Base-by-base conservation (phyloP, 53 echinoderm and acorn worm genomes). In the Pentamera pediparva region DNA sequence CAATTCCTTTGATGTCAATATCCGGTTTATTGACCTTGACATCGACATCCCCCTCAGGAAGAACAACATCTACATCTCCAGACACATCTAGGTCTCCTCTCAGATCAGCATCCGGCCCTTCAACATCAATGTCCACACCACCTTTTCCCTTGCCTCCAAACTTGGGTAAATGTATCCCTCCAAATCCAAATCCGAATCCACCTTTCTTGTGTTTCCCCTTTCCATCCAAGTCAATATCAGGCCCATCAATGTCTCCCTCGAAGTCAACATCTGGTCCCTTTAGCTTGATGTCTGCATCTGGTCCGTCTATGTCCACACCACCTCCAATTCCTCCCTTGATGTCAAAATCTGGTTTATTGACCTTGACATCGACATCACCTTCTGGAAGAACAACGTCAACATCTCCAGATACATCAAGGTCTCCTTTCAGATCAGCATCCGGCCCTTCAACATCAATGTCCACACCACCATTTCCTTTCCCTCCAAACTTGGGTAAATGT, bases 141-240 rank as follows among this genome's bases (percentile, higher is more conserved):
- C 65, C 79, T 51, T 75, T 65, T 3, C 62, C 39, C 25, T 52
- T 59, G 13, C 62, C 62, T 18, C 75, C 77, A 61, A 62, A 76
- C 18, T 38, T 63, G 18, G 63, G 63, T 12, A 63, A 37, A 6
- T 63, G 63, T 8, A 45, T 45, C 47, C 47, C 47, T 45, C 65
- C 65, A 58, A 87, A 77, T 64, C 79, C 75, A 58, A 87, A 83
- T 35, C 82, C 82, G 72, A 86, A 81, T 18, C 83, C 83, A 41
- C 76, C 76, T 76, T 82, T 82, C 38, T 82, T 82, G 39, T 54
- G 65, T 32, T 62, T 82, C 27, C 75, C 45, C 58, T 74, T 76
- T 1, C 28, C 43, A 43, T 69, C 43, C 28, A 69, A 18, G 49
- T 69, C 69, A 43, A 39, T 27, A 35, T 62, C 62, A 62, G 62